Conservation (phyloP, 35 echinoderm and acorn worm genomes). For the Strongylocentrotus purpuratus region DNA sequence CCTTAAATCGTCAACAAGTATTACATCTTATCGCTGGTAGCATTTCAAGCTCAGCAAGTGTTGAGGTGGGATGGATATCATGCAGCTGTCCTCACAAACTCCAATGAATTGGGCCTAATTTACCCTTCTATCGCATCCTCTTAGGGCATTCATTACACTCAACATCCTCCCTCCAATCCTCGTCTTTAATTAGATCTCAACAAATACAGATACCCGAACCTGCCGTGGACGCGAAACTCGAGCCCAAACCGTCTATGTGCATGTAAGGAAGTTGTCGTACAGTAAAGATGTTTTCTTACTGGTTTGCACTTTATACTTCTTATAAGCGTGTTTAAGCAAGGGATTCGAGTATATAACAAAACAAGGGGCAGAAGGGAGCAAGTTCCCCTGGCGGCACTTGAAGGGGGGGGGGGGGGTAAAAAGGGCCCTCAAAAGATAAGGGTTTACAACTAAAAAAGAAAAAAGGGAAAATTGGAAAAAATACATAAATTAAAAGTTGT, state of each 20-base stretch:
- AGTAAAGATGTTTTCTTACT: too few relatives aligned
- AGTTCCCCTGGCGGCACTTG: too few relatives aligned
- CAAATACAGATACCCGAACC: not conserved
- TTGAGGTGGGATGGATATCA: not conserved
- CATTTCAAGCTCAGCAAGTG: not conserved
- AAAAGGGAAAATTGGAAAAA: too few relatives aligned
- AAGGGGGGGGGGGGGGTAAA: too few relatives aligned
- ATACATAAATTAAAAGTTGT: too few relatives aligned
- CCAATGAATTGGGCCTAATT: slow-evolving; percentile 10
- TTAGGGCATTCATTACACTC: not conserved
- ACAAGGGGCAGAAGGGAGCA: too few relatives aligned
- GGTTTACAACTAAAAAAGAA: too few relatives aligned
- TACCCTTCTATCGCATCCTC: not conserved
- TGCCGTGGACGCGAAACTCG: not conserved
- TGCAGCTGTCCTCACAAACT: not conserved
- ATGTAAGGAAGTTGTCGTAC: not conserved
- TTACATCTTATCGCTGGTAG: not conserved
- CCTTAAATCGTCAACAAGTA: not conserved
- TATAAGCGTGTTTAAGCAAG: too few relatives aligned
- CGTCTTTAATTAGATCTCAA: not conserved
- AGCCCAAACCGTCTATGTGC: not conserved
- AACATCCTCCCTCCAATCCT: not conserved
- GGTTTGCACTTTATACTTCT: too few relatives aligned
- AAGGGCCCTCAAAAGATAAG: too few relatives aligned
- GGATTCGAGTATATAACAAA: too few relatives aligned